Evolutionary conservation across 2,888 invertebrate genomes (phyloP), one percentile per base, ranked within the genome.

Genomic region (Cylloceria caligata): DNA sequence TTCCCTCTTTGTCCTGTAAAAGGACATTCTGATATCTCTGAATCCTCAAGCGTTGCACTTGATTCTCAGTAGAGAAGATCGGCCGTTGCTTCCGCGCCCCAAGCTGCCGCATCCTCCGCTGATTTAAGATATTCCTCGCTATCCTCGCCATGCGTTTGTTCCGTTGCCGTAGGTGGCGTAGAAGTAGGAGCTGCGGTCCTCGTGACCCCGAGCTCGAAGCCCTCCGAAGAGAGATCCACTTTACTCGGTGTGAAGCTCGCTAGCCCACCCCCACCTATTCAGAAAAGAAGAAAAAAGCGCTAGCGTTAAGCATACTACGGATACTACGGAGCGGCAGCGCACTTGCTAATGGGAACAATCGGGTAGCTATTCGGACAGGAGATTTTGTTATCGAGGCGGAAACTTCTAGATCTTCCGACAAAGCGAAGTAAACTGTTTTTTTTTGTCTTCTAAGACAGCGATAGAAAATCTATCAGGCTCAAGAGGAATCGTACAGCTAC

Each of bases 241-340:
- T 97, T 96, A 94, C 96, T 95, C 80, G 98, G 97, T 88, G 97
- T 97, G 94, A 97, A 98, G 91, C 95, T 96, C 85, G 96, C 95
- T 92, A 98, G 94, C 64, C 91, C 91, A 72, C 92, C 89, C 62
- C 91, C 92, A 84, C 90, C 92, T 92, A 83, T 65, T 47, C 27
- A 52, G 49, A 68, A 71, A 76, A 76, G 79, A 78, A 42, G 16
- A 74, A 47, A 72, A 62, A 82, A 85, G 78, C 83, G 55, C 79
- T 81, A 86, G 83, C 84, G 80, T 83, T 85, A 72, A 85, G 77
- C 83, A 79, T 47, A 75, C 80, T 77, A 81, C 42, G 57, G 73
- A 68, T 55, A 77, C 80, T 75, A 78, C 49, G 42, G 45, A 60
- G 74, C 49, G 34, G 62, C 52, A 27, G 36, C 36, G 24, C 62